Evolutionary conservation across 2,797 vertebrate genomes (phyloP).

Genomic region (Rhinatrema bivittatum): DNA sequence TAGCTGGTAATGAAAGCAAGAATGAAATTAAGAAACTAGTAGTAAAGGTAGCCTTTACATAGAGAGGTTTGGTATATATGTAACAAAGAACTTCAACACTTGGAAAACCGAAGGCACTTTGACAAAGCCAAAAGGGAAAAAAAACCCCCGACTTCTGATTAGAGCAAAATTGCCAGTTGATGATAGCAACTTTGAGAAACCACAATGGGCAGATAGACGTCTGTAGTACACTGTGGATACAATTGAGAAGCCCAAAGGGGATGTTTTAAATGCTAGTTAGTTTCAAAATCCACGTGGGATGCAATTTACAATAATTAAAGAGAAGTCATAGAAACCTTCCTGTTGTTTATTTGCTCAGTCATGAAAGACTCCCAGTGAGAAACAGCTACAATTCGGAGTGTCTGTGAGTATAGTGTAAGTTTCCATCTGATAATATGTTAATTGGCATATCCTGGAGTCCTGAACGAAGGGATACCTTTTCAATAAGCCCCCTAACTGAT

Average conservation of each 20-base stretch:
- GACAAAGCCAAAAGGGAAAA: not conserved
- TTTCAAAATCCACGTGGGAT: not conserved
- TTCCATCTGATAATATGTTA: no score
- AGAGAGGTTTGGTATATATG: not conserved
- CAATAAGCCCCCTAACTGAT: no score
- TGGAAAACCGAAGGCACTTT: not conserved
- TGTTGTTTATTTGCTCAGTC: not conserved
- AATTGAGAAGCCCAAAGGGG: not conserved
- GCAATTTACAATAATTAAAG: not conserved
- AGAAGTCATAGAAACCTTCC: not conserved
- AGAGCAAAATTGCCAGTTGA: no score
- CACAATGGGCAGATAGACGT: not conserved
- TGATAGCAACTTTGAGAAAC: not conserved
- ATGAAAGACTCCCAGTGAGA: not conserved
- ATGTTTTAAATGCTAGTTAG: not conserved
- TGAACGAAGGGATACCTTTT: no score
- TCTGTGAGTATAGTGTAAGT: not conserved
- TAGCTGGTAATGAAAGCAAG: no score
- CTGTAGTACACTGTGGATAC: not conserved
- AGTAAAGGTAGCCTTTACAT: not conserved
- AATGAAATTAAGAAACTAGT: no score
- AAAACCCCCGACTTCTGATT: not conserved
- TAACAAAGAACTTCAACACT: accelerated
- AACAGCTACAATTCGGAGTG: not conserved
- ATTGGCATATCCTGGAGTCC: no score